Percentiles rank a stretch among this genome's conserved stretches.
These are phyloP conservation scores for Columbina picui DNA, from an alignment of 2,113 vertebrate species.

Conservation along the genomic window DNA sequence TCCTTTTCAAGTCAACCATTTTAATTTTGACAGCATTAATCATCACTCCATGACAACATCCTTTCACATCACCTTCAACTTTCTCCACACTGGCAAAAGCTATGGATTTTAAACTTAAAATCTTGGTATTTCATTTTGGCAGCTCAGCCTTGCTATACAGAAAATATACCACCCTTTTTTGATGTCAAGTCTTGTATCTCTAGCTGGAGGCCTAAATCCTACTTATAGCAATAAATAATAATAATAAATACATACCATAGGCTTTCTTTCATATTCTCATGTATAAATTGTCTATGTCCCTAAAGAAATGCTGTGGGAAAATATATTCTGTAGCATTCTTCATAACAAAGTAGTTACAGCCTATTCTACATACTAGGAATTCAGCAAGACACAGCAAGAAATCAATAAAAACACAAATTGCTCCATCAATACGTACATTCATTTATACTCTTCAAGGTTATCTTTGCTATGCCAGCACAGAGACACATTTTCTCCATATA, in stretches of 20 bases:
- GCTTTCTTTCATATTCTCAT: conserved; percentile 27
- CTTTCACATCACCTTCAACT: not conserved
- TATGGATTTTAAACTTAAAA: not conserved
- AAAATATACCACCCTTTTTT: not conserved
- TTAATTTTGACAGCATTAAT: not conserved
- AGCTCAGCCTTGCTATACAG: not conserved
- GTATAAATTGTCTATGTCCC: conserved; percentile 50
- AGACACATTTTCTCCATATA: conserved; percentile 64
- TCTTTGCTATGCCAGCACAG: conserved; percentile 63
- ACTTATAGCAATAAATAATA: conserved; percentile 50
- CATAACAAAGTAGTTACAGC: conserved; percentile 62
- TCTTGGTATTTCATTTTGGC: not conserved
- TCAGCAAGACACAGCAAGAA: conserved; percentile 60
- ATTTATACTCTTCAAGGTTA: conserved; percentile 81
- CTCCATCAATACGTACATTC: conserved; percentile 76
- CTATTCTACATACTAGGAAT: conserved; percentile 68
- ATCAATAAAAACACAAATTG: conserved; percentile 81
- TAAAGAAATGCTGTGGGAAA: conserved; percentile 42
- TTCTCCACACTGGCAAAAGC: not conserved
- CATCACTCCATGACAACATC: not conserved
- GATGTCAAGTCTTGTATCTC: not conserved
- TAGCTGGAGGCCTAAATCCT: conserved; percentile 21
- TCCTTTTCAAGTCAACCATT: not conserved
- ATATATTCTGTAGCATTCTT: conserved; percentile 49
- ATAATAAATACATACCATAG: conserved; percentile 28